Evolutionary conservation across 2,888 invertebrate genomes (phyloP), one percentile per base, ranked within the genome.

Genomic region (Mythimna lalbum): DNA sequence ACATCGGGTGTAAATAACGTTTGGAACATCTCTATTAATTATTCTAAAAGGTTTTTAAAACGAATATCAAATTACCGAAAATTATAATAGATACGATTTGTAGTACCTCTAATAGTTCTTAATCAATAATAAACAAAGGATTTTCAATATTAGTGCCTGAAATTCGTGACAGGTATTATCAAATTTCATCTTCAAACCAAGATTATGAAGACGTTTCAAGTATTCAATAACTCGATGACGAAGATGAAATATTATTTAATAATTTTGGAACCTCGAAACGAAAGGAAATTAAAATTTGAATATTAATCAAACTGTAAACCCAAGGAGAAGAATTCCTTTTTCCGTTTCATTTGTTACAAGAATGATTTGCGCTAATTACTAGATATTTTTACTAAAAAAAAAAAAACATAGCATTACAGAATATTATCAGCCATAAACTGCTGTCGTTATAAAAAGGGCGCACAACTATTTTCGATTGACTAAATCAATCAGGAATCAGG

Each of bases 131-230:
- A 56, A 70, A 60, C 36, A 61, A 64, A 64, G 61, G 43, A 21
- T 65, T 64, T 57, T 56, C 49, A 60, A 63, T 63, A 59, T 23
- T 9, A 12, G 23, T 5, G 21, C 23, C n/a, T 59, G 36, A n/a
- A 60, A 55, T 50, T 73, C 14, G 10, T 63, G 76, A 66, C 78
- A 66, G 73, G 63, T 78, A 78, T 66, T 72, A 78, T 73, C 36
- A 63, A 78, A 72, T 72, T 78, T 78, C 73, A 55, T 60, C 59
- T 43, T 12, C 21, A 21, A 66, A 57, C 5, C 33, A 56, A 66
- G 23, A 60, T 78, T 62, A 33, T 43, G 36, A 27, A 62, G 59
- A 65, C 57, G 23, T 63, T 73, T 63, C 57, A 59, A 72, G 43
- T 66, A 47, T 78, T 76, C 53, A 76, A 66, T 76, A 78, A 39